Conservation (phyloP, 2,113 vertebrate species). For the Cichladusa arquata region DNA sequence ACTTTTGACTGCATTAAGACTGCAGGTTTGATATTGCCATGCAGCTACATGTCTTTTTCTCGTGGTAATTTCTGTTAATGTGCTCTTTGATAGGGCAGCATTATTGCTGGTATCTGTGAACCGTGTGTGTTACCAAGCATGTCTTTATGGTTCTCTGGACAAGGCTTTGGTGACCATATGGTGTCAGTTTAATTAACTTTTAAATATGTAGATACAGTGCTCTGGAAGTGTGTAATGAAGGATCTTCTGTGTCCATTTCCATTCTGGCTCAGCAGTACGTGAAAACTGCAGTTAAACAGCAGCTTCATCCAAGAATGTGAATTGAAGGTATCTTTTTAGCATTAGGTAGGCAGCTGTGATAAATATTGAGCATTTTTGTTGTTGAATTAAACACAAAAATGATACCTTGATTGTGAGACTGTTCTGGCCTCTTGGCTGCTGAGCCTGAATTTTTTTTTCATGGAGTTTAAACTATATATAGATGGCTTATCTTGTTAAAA, state of each 20-base stretch:
- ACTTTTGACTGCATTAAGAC: background rate
- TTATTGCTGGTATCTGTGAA: conserved; percentile 1
- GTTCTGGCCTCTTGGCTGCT: background rate
- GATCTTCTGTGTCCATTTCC: background rate
- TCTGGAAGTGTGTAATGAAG: background rate
- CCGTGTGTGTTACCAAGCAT: background rate
- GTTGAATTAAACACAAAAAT: background rate
- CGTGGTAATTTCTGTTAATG: background rate
- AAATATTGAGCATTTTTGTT: background rate
- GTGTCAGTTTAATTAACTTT: conserved; percentile 36
- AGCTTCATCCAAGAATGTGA: background rate
- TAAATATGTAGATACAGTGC: background rate
- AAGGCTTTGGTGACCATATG: conserved; percentile 18
- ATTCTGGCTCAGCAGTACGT: background rate
- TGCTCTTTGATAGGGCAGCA: background rate
- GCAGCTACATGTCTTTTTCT: background rate
- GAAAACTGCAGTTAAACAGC: background rate
- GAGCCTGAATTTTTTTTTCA: background rate
- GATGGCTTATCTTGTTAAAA: background rate
- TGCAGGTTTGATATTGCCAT: background rate
- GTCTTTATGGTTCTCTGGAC: conserved; percentile 13
- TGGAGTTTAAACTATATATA: background rate
- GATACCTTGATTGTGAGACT: background rate
- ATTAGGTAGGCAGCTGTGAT: background rate
- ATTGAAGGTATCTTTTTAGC: background rate